Base-by-base conservation (phyloP, 2,797 vertebrate genomes). In the Halcyon chelicuti region DNA sequence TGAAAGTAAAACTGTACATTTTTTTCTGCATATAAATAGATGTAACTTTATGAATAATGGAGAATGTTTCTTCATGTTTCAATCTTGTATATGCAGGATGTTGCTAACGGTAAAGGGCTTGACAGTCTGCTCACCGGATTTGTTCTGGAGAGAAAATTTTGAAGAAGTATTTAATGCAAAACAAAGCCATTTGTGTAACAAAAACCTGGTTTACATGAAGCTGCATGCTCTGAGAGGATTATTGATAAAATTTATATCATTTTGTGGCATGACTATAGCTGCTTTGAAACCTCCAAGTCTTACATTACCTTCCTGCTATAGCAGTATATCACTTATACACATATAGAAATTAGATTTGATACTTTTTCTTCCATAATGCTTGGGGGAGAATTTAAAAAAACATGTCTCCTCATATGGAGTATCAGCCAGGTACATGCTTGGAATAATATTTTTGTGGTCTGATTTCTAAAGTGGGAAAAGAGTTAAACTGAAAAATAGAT, bases 101-200 rank as follows among this genome's bases (percentile, higher is more conserved):
- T 89, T 96, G 76, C 40, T 95, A 82, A 96, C 89, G 93, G 83
- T 37, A 12, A 96, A 97, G 96, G 91, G 66, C 86, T 96, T 97
- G 93, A 94, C 79, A 72, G 87, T 92, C 95, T 96, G 93, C 86
- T 94, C 8, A 33, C 78, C 91, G 81, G 33, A 65, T 93, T 44
- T 74, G 65, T 86, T 96, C 87, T 94, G 76, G 83, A 88, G 83
- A 78, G 40, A 89, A 95, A 87, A 88, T 79, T 92, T 77, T 85
- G 35, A 92, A 71, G 31, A 51, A 57, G 8, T 63, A 54, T 42
- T 79, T 81, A 62, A 84, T 74, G 37, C 33, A 72, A 88, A 96
- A 70, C 52, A 63, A 93, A 96, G 23, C 49, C 23, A 57, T 88
- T 94, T 92, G 35, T 78, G 37, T 95, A 63, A 46, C 18, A 88